Base-by-base conservation (phyloP, 2,113 vertebrate species). In the Sterrhoptilus dennistouni region DNA sequence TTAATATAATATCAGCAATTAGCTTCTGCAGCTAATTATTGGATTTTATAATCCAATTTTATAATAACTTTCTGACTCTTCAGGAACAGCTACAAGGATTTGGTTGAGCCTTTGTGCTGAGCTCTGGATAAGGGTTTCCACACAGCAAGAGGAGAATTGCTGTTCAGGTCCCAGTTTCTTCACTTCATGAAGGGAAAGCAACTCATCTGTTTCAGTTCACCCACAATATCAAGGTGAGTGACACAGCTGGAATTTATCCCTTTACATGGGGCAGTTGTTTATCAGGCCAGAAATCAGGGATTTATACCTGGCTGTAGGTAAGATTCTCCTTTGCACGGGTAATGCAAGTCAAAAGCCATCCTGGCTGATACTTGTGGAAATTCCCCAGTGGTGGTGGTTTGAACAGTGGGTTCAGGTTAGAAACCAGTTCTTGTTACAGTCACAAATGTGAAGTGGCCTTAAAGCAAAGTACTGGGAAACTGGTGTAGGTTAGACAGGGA, bases 1-100 rank as follows among this genome's bases (percentile, higher is more conserved):
- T 96, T 92, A 95, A 85, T 47, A 29, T 72, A 79, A 79, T 93
- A 89, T 89, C 64, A 53, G 50, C 53, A 87, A 86, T 87, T 87
- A 92, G 6, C 22, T 91, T 79, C 49, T 91, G 75, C 44, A 42
- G 31, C 19, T 86, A 75, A 93, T 92, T 81, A 69, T 29, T 92
- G 57, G 38, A 84, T 89, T 81, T 92, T 81, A 40, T 52, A 79
- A 49, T 33, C 36, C 27, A 77, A 9, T 86, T 52, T 66, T 36
- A 36, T 52, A 44, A 31, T 68, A 50, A 52, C 52, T 68, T 77
- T 77, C 25, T 35, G 61, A 27, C 16, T 63, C 10, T 68, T 75
- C 36, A 60, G 36, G 88, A 89, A 25, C 15, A 77, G 18, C 44
- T 60, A 29, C 1, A 6, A 81, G 38, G 38, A 66, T 72, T 83